phyloP scores from a whole-genome alignment of 2,888 invertebrate species.

The Nephrotoma appendiculata region DNA sequence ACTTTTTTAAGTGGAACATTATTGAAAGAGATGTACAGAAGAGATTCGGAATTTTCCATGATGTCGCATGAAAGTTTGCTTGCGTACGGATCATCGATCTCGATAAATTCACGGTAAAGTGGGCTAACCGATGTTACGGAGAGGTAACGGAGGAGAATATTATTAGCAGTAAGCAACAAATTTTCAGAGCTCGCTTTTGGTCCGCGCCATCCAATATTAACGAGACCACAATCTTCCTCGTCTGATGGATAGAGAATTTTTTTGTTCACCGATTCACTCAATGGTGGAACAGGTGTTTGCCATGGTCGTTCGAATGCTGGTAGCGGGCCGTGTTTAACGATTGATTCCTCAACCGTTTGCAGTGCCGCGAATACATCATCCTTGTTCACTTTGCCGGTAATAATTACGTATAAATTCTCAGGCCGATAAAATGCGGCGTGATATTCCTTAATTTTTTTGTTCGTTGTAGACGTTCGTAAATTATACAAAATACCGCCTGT shows the following conservation, averaged over 20 bases:
- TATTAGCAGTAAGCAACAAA: slow-evolving; percentile 45
- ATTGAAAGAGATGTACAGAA: slow-evolving; percentile 55
- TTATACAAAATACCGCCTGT: slow-evolving; percentile 78
- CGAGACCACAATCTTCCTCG: slow-evolving; percentile 67
- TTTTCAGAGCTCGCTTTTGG: slow-evolving; percentile 40
- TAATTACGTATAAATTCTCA: slow-evolving; percentile 72
- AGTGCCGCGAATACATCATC: slow-evolving; percentile 61
- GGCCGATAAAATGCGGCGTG: slow-evolving; percentile 79
- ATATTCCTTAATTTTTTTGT: slow-evolving; percentile 63
- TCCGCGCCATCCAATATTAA: slow-evolving; percentile 66
- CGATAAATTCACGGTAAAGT: slow-evolving; percentile 67
- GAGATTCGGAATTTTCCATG: slow-evolving; percentile 55
- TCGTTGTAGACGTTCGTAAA: slow-evolving; percentile 63
- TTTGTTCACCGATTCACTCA: slow-evolving; percentile 40
- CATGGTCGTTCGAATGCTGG: slow-evolving; percentile 58
- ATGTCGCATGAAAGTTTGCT: slow-evolving; percentile 49
- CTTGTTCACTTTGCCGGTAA: slow-evolving; percentile 66
- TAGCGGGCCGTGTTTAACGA: slow-evolving; percentile 27
- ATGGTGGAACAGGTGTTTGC: slow-evolving; percentile 54
- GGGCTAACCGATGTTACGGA: slow-evolving; percentile 80
- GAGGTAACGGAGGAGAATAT: slow-evolving; percentile 62
- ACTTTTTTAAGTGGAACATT: slow-evolving; percentile 60
- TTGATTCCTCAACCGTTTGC: slow-evolving; percentile 58
- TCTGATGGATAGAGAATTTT: slow-evolving; percentile 47
- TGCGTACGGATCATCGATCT: slow-evolving; percentile 65